These are phyloP conservation scores for Drosophila atripex DNA, from an alignment of 2,888 invertebrate genomes.

Conservation along the genomic window DNA sequence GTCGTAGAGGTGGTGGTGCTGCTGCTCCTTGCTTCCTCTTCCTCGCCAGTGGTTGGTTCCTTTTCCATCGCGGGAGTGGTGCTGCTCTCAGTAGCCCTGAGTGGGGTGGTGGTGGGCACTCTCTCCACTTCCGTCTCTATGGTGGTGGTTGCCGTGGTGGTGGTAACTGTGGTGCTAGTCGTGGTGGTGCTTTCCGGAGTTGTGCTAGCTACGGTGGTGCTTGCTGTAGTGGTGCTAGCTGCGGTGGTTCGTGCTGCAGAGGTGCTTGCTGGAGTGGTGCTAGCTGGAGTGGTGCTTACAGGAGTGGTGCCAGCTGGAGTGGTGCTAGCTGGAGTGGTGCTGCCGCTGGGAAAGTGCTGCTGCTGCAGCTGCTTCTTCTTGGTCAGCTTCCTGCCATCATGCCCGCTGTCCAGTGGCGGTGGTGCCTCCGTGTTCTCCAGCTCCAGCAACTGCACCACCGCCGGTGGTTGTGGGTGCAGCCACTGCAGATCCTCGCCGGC, in stretches of 20 bases:
- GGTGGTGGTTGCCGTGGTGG: constrained; percentile 6
- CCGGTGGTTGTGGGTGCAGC: constrained; percentile 18
- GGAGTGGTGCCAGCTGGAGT: constrained; percentile 51
- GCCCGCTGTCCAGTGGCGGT: constrained; percentile 67
- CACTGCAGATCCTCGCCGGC: background rate
- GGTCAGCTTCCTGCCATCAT: constrained; percentile 82
- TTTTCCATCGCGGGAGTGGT: background rate
- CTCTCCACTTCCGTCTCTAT: constrained; percentile 44
- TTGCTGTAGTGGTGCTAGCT: background rate
- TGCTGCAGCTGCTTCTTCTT: constrained; percentile 82
- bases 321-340: constrained; percentile 64
- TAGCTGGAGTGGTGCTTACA: background rate
- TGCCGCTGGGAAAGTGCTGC: constrained; percentile 68
- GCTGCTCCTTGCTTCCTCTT: background rate
- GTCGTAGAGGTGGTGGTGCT: constrained; percentile 1
- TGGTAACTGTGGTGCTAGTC: constrained; percentile 11
- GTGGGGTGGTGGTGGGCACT: constrained; percentile 14
- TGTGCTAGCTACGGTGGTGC: constrained; percentile 2
- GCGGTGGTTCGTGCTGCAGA: constrained; percentile 8
- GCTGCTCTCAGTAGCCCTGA: constrained; percentile 2
- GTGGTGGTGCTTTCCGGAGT: constrained; percentile 5
- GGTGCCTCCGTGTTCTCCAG: constrained; percentile 65
- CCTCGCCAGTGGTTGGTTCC: background rate
- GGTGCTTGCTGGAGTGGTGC: constrained; percentile 5
- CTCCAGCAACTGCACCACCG: constrained; percentile 71